Percentiles rank a stretch among this genome's conserved stretches.
Evolutionary conservation across 2,797 vertebrate species (phyloP).

Genomic region (Hippocampus kuda): DNA sequence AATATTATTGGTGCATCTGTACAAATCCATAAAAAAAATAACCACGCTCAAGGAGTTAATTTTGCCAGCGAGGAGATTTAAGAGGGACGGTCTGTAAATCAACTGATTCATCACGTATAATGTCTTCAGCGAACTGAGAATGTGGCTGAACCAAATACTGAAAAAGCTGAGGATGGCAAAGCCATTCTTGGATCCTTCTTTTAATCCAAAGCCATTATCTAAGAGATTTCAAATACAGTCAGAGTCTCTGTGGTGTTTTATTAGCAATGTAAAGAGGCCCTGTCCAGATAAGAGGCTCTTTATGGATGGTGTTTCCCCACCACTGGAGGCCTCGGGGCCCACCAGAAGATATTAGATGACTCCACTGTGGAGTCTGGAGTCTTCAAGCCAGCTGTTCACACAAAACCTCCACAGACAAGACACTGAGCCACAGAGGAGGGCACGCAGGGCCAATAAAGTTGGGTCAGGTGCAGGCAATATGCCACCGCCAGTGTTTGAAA

Average conservation of each 20-base stretch:
- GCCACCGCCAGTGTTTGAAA: conserved; percentile 32
- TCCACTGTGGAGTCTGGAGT: conserved; percentile 40
- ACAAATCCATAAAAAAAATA: conserved; percentile 14
- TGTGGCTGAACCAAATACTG: conserved; percentile 22
- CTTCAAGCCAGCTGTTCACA: conserved; percentile 66
- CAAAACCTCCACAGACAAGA: conserved; percentile 53
- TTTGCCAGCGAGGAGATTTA: conserved; percentile 22
- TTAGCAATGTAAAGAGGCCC: conserved; percentile 52
- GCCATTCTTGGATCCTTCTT: conserved; percentile 20
- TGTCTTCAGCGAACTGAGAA: conserved; percentile 30
- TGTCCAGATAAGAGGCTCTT: conserved; percentile 55
- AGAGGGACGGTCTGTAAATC: conserved; percentile 23
- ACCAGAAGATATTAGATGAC: conserved; percentile 59
- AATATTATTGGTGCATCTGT: conserved; percentile 13
- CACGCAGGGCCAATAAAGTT: conserved; percentile 57
- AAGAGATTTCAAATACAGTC: conserved; percentile 44
- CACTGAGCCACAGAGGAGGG: conserved; percentile 34
- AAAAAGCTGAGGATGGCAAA: conserved; percentile 25
- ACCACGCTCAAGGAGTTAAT: conserved; percentile 8
- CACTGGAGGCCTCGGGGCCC: conserved; percentile 49
- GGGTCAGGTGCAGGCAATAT: conserved; percentile 56
- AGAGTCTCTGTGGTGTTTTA: conserved; percentile 53
- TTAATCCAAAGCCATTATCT: conserved; percentile 41
- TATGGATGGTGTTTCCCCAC: conserved; percentile 52
- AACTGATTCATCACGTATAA: conserved; percentile 26